A percentile compares a stretch with the other conserved stretches of the same genome.
phyloP scores from a whole-genome alignment of 2,113 vertebrate genomes.

The Spea multiplicata region DNA sequence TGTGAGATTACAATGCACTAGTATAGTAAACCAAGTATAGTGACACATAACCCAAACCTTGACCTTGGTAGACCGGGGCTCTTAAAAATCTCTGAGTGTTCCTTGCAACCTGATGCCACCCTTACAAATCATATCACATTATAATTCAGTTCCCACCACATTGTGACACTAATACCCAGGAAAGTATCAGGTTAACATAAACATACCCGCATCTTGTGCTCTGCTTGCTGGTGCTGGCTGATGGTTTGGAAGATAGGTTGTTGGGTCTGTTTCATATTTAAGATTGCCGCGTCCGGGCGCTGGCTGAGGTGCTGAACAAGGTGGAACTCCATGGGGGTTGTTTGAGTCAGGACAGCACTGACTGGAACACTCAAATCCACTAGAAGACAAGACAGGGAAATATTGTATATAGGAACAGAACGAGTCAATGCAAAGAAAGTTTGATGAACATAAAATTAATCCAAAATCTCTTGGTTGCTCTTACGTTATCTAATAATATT shows the following conservation, averaged over 20 bases:
- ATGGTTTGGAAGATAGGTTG: constrained; percentile 74
- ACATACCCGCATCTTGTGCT: constrained; percentile 27
- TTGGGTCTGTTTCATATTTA: constrained; percentile 71
- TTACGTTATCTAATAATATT: no score
- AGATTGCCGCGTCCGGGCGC: constrained; percentile 69
- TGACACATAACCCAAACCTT: no score
- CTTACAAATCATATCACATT: no score
- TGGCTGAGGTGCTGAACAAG: constrained; percentile 75
- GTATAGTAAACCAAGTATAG: no score
- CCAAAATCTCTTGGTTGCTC: no score
- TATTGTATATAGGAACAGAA: no score
- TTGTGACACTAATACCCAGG: neutral
- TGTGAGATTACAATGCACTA: no score
- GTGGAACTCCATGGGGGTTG: constrained; percentile 83
- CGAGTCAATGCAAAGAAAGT: no score
- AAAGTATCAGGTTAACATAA: neutral
- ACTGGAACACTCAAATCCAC: constrained; percentile 51
- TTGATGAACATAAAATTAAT: neutral
- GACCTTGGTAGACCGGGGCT: no score
- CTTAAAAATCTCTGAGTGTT: no score
- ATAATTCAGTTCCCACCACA: neutral
- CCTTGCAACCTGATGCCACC: no score
- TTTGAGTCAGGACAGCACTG: constrained; percentile 60
- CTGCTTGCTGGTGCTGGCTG: constrained; percentile 69
- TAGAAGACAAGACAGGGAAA: constrained; percentile 31